Evolutionary conservation across 2,797 vertebrate genomes (phyloP).

Genomic region (Balearica regulorum): DNA sequence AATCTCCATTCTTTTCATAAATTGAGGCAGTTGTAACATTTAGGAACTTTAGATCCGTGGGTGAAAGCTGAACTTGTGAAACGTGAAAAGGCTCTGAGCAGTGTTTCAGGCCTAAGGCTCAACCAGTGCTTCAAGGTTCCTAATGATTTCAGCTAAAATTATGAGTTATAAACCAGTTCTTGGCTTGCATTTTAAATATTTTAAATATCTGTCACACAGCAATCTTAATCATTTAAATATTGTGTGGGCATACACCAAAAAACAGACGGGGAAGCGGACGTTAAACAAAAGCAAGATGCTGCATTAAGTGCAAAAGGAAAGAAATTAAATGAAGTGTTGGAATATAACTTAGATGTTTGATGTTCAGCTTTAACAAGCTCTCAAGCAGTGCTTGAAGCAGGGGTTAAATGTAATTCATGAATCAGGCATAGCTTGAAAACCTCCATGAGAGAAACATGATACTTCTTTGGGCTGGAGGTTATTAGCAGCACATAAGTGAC

Average conservation of each 20-base stretch:
- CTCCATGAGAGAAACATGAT: neutral
- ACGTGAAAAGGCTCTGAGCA: neutral
- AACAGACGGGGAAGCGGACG: fast-evolving
- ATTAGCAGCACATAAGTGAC: neutral
- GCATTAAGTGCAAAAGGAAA: neutral
- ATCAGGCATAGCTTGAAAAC: neutral
- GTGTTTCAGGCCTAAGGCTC: neutral
- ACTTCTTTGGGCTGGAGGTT: neutral
- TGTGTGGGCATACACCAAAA: neutral
- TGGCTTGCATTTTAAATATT: neutral
- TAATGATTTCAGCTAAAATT: neutral
- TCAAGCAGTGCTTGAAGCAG: neutral
- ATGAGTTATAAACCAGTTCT: neutral
- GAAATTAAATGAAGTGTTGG: neutral
- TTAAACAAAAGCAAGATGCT: neutral
- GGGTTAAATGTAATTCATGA: neutral
- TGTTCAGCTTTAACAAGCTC: neutral
- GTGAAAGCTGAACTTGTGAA: neutral
- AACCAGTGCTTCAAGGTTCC: neutral
- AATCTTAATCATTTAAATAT: neutral
- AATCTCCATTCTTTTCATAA: neutral
- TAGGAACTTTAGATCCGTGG: neutral
- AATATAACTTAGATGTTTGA: neutral
- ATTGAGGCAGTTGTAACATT: neutral
- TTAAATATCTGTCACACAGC: neutral